Percentiles rank a stretch among this genome's conserved stretches.
These are phyloP conservation scores for Tauraco hartlaubi DNA, from an alignment of 2,797 vertebrate species.

Conservation along the genomic window DNA sequence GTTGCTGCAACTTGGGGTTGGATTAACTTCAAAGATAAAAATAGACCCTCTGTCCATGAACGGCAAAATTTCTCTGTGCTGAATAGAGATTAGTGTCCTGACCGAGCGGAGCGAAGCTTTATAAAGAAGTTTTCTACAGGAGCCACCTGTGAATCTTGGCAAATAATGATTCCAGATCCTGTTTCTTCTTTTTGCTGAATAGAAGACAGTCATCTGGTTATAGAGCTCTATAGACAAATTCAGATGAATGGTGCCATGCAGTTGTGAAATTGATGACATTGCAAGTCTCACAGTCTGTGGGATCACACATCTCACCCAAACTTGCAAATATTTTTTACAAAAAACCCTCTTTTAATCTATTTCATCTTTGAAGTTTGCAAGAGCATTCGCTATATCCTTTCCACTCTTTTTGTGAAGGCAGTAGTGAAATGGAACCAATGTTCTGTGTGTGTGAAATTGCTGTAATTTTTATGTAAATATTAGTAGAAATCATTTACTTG, in stretches of 20 bases:
- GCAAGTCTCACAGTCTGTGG: not conserved
- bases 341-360: not conserved
- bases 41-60: constrained; percentile 63
- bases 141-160: constrained; percentile 83
- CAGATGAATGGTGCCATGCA: constrained; percentile 48
- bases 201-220: constrained; percentile 51
- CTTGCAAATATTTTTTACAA: not conserved
- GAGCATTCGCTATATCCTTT: not conserved
- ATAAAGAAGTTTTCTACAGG: constrained; percentile 52
- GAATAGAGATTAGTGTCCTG: constrained; percentile 72
- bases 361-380: constrained; percentile 15
- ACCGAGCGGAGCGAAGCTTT: constrained; percentile 25
- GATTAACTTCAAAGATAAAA: constrained; percentile 74
- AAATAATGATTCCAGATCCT: constrained; percentile 54
- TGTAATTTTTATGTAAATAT: not conserved
- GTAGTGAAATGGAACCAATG: not conserved
- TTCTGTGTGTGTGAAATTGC: not conserved
- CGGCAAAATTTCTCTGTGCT: constrained; percentile 28
- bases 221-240: constrained; percentile 53
- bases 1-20: constrained; percentile 28
- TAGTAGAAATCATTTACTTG: too few species aligned
- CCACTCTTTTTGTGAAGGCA: not conserved
- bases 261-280: constrained; percentile 45
- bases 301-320: not conserved
- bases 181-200: constrained; percentile 62